Base-by-base conservation (phyloP, 2,797 vertebrate species). In the Oreonectes daqikongensis region DNA sequence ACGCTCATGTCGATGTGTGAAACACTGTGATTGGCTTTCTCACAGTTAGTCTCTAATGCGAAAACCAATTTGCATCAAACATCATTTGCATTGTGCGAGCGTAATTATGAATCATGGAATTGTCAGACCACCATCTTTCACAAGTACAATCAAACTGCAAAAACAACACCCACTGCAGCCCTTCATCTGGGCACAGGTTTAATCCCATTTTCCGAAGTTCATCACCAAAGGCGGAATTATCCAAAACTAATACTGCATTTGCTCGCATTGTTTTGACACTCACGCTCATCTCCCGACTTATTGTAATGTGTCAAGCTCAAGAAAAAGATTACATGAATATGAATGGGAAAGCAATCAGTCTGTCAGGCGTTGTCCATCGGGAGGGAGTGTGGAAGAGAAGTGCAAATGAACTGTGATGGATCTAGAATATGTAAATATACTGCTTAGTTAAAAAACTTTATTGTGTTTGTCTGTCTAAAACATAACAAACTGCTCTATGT, bases 251-350 rank as follows among this genome's bases (percentile, higher is more conserved):
- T 76, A 60, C 50, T 50, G 53, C 20, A 63, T 71, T 68, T 72
- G 46, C 59, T 57, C 59, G 60, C 28, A 18, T 46, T 70, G 42
- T 53, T 75, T 73, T 71, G 57, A 57, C 32, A 66, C 46, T 69
- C 48, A 17, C 18, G 20, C 28, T 72, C 53, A 35, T 61, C 63
- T 81, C 66, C 73, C 81, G 81, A 80, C 66, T 73, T 78, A 70
- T 44, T 81, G 53, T 77, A 78, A 70, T 79, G 65, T 70, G 72
- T 66, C 65, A 64, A 72, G 66, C 53, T 73, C 64, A 30, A 61
- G 72, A 68, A 77, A 73, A 61, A 75, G 69, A 81, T 69, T 68
- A 53, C 72, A 83, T 83, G 77, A 86, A 84, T 84, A 84, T 85
- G 80, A 80, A 84, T 83, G 59, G 57, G 6, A 78, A 79, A 60